These are phyloP conservation scores for Gephyroberyx darwinii DNA, from an alignment of 2,797 vertebrate genomes.

Conservation along the genomic window DNA sequence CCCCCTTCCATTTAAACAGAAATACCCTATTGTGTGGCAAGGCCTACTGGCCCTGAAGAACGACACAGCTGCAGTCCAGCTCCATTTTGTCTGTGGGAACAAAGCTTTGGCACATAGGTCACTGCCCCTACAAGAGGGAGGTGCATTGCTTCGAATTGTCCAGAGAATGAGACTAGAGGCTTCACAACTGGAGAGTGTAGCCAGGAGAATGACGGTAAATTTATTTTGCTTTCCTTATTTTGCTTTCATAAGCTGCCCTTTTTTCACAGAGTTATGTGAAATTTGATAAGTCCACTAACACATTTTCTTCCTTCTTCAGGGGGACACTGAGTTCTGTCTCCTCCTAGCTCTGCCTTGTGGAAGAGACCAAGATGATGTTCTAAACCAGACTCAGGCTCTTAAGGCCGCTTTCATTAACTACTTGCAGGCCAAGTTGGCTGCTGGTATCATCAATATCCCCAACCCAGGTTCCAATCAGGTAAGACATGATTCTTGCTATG, in stretches of 20 bases:
- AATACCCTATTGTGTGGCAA: conserved; percentile 99
- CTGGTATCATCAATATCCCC: conserved; percentile 98
- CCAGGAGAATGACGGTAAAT: conserved; percentile 94
- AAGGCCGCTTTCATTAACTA: conserved; percentile 98
- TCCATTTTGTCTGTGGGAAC: conserved; percentile 98
- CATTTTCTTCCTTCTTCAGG: conserved; percentile 75
- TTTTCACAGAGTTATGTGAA: not conserved
- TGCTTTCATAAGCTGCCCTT: no score
- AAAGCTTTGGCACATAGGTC: conserved; percentile 95
- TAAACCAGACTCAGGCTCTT: conserved; percentile 96
- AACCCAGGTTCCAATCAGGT: conserved; percentile 99
- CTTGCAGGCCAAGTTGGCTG: conserved; percentile 96
- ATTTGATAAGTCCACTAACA: conserved; percentile 30
- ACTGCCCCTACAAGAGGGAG: conserved; percentile 92
- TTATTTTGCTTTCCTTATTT: not conserved
- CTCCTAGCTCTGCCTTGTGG: conserved; percentile 96
- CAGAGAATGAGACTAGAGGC: conserved; percentile 98
- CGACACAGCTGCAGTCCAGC: conserved; percentile 96
- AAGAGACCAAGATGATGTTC: conserved; percentile 96
- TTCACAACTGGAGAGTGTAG: conserved; percentile 94
- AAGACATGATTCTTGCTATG: conserved; percentile 22
- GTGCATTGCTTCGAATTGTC: conserved; percentile 91
- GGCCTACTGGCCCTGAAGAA: conserved; percentile 97
- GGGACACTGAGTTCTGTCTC: conserved; percentile 97
- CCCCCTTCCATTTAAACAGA: conserved; percentile 78